phyloP scores from a whole-genome alignment of 2,888 invertebrate species.

The Molanna angustata region DNA sequence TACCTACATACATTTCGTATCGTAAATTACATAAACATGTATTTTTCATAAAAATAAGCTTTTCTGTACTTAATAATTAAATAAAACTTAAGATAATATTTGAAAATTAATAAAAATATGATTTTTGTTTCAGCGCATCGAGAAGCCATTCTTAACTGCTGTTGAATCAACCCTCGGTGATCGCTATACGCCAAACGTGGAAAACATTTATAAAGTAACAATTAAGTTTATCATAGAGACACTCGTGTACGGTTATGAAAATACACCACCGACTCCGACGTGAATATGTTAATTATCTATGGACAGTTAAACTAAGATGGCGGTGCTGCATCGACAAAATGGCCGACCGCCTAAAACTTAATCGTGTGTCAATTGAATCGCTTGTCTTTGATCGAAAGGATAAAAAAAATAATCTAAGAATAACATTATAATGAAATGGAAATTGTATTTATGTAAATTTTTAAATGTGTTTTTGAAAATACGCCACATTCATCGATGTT shows the following conservation, averaged over 20 bases:
- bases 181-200: slow-evolving; percentile 85
- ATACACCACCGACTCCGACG: slow-evolving; percentile 23
- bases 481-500: slow-evolving; percentile 22
- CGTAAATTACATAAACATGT: too few species aligned
- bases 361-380: slow-evolving; percentile 19
- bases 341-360: slow-evolving; percentile 9
- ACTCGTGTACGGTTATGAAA: slow-evolving; percentile 72
- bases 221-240: slow-evolving; percentile 86
- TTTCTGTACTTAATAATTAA: too few species aligned
- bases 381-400: slow-evolving; percentile 9
- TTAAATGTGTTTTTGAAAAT: neutral
- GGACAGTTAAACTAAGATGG: neutral
- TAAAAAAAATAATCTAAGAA: slow-evolving; percentile 4
- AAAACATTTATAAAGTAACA: slow-evolving; percentile 82
- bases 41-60: too few species aligned
- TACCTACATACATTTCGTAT: too few species aligned
- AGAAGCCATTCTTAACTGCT: slow-evolving; percentile 83
- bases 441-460: slow-evolving; percentile 6
- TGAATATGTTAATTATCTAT: slow-evolving; percentile 12
- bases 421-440: slow-evolving; percentile 6
- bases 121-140: slow-evolving; percentile 73
- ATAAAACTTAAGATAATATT: too few species aligned
- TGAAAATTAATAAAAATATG: too few species aligned
- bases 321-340: slow-evolving; percentile 13
- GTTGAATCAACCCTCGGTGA: slow-evolving; percentile 84